Evolutionary conservation across 2,888 invertebrate genomes (phyloP).

Genomic region (Electrophaes corylata): DNA sequence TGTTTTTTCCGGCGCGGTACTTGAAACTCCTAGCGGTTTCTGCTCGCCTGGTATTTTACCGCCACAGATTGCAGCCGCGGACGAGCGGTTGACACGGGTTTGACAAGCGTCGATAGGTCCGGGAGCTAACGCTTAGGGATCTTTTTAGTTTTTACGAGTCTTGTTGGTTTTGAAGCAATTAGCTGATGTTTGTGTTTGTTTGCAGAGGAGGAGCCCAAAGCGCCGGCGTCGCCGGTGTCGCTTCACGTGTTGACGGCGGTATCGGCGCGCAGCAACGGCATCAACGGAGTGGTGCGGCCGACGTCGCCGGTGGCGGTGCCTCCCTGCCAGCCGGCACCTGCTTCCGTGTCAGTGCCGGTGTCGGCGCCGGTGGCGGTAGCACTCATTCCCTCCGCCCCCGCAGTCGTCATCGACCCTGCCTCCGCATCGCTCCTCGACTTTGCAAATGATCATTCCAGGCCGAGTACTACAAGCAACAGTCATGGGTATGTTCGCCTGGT

Average conservation of each 20-base stretch:
- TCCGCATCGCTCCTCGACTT: constrained; percentile 71
- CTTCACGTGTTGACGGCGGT: constrained; percentile 70
- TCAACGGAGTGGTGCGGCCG: constrained; percentile 46
- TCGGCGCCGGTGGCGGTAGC: constrained; percentile 37
- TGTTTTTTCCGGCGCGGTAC: constrained; percentile 50
- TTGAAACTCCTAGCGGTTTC: constrained; percentile 54
- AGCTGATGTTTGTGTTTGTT: constrained; percentile 55
- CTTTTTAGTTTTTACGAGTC: constrained; percentile 28
- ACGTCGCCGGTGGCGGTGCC: constrained; percentile 43
- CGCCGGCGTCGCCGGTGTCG: constrained; percentile 73
- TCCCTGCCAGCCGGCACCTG: constrained; percentile 42
- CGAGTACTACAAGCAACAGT: constrained; percentile 75
- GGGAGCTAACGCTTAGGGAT: constrained; percentile 34
- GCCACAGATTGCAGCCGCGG: constrained; percentile 81
- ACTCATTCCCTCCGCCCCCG: constrained; percentile 40
- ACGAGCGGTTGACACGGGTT: constrained; percentile 77
- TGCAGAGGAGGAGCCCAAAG: constrained; percentile 77
- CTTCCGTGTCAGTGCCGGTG: constrained; percentile 42
- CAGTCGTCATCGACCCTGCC: constrained; percentile 49
- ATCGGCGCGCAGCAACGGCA: constrained; percentile 70
- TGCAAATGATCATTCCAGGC: constrained; percentile 83
- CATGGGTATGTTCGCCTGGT: constrained; percentile 79
- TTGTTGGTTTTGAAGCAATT: constrained; percentile 24
- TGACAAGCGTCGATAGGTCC: constrained; percentile 73
- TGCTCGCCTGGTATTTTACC: constrained; percentile 81